Evolutionary conservation across 2,113 vertebrate genomes (phyloP), one percentile per base, ranked within the genome.

Genomic region (Cyanoliseus patagonus): DNA sequence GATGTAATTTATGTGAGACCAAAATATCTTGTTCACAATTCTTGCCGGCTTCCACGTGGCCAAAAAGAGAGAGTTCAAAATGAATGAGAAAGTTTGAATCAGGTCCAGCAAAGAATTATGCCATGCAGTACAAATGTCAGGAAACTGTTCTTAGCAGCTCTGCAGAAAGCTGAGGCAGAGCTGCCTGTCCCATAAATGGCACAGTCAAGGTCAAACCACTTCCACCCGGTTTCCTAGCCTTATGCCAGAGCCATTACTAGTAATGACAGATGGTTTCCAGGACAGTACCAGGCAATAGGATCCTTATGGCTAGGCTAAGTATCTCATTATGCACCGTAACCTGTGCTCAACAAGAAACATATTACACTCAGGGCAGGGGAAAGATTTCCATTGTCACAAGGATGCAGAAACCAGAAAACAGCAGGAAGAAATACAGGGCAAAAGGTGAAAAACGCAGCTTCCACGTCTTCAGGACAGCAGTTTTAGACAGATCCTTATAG

Each of bases 271-370:
- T 39, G 2, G 3, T 70, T 80, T 62, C 44, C 59, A 91, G 68
- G 51, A n/a, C 49, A 69, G 68, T 24, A 79, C 13, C 42, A 61
- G 57, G 66, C 42, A 82, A 61, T 0, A 55, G 39, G 30, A 72
- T 41, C 42, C 25, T 68, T 67, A 64, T 0, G 27, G 80, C 33
- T 67, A 70, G 72, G 55, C 41, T 75, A 82, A 42, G 25, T 20
- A 59, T 28, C 1, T 0, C 4, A 7, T 67, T 59, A 44, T 25
- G n/a, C 24, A 69, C 35, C 0, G 0, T 69, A 55, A 76, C 28
- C 12, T 44, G 41, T 52, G 7, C 1, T 86, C 59, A 66, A 23
- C 31, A 49, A 67, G 77, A 81, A 80, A 70, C 9, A 8, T 33
- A 61, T 33, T 42, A 39, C 27, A 37, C 35, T 72, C 18, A 23